Percentiles rank a stretch among this genome's conserved stretches.
Evolutionary conservation across 2,797 vertebrate genomes (phyloP).

Genomic region (Meda fulgida): DNA sequence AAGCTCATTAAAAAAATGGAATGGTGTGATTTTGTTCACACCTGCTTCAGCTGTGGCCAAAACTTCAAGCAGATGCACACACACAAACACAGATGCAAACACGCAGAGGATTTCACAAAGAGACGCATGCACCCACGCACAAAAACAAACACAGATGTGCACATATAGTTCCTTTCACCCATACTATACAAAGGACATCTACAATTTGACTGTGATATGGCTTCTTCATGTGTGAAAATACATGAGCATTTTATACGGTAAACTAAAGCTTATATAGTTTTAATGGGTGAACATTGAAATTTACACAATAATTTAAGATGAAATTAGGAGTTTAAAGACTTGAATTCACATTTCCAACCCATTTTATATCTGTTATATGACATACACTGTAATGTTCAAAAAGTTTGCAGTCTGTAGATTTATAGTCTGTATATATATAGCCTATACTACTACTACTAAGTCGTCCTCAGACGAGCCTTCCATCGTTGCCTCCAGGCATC

Average conservation of each 20-base stretch:
- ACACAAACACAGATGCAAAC: constrained; percentile 34
- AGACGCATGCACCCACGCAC: background rate
- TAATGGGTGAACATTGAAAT: background rate
- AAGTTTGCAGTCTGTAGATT: too few relatives aligned
- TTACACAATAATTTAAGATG: background rate
- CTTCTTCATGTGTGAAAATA: background rate
- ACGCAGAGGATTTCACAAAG: background rate
- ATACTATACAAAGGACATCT: background rate
- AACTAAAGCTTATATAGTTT: background rate
- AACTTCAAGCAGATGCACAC: constrained; percentile 8
- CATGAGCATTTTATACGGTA: background rate
- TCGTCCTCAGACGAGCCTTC: too few relatives aligned
- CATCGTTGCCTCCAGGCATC: too few relatives aligned
- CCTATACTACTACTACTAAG: too few relatives aligned
- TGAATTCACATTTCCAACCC: background rate
- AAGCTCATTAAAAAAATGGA: constrained; percentile 46
- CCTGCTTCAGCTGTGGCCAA: constrained; percentile 36
- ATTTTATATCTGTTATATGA: background rate
- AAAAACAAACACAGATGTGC: constrained; percentile 14
- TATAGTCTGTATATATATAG: too few relatives aligned
- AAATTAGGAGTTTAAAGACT: background rate
- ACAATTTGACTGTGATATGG: background rate
- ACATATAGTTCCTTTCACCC: background rate
- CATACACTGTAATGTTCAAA: background rate
- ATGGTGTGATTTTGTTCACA: constrained; percentile 50